Evolutionary conservation across 2,113 vertebrate genomes (phyloP).

Genomic region (Mastomys coucha): DNA sequence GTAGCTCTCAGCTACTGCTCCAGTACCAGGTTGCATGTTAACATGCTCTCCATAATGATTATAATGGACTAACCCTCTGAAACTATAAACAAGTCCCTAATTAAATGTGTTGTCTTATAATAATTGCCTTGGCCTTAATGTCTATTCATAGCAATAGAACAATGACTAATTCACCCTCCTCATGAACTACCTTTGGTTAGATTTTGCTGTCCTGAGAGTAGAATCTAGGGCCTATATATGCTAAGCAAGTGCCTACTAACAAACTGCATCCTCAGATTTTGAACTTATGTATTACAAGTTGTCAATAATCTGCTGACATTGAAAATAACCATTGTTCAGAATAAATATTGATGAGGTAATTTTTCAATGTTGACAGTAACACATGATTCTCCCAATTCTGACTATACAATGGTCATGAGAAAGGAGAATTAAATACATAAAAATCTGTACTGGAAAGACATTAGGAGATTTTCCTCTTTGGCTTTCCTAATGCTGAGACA

Average conservation of each 20-base stretch:
- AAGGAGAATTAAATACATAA: background rate
- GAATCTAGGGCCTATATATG: background rate
- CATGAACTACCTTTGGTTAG: background rate
- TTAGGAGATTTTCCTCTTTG: background rate
- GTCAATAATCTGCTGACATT: background rate
- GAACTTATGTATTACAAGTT: background rate
- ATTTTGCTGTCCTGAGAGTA: background rate
- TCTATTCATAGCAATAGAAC: background rate
- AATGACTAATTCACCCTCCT: background rate
- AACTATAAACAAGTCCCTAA: background rate
- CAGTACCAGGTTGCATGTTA: background rate
- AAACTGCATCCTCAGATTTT: background rate
- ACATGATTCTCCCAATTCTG: background rate
- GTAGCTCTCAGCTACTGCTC: background rate
- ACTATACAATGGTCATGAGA: background rate
- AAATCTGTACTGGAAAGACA: conserved; percentile 22
- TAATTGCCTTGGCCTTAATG: background rate
- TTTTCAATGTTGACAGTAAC: background rate
- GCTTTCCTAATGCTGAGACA: background rate
- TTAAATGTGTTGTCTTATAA: background rate
- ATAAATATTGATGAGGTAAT: background rate
- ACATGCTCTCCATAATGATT: background rate
- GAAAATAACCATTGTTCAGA: conserved; percentile 45
- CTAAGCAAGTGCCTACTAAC: background rate
- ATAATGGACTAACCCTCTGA: background rate